These are phyloP conservation scores for Chaetops frenatus DNA, from an alignment of 2,113 vertebrate genomes.

Conservation along the genomic window DNA sequence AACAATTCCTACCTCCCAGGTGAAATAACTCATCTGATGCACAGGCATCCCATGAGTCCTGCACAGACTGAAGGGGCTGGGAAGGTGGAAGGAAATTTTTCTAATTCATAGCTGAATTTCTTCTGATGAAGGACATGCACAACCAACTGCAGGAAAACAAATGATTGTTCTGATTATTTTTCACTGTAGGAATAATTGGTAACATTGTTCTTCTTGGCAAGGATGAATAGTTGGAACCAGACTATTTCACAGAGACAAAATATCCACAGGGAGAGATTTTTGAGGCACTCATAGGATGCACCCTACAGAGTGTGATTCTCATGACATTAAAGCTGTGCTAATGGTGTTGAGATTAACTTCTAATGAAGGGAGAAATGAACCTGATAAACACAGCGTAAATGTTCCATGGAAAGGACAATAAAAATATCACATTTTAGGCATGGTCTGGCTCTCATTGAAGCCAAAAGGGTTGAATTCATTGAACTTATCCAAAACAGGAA, in stretches of 20 bases:
- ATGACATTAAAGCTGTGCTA: constrained; percentile 45
- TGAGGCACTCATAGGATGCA: constrained; percentile 54
- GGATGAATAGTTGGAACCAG: constrained; percentile 57
- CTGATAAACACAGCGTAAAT: constrained; percentile 10
- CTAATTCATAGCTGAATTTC: neutral
- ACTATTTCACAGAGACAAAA: constrained; percentile 46
- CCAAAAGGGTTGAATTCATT: neutral
- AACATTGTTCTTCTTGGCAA: constrained; percentile 60
- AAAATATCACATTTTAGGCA: constrained; percentile 20
- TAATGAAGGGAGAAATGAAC: constrained; percentile 9
- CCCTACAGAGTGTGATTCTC: constrained; percentile 58
- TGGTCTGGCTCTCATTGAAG: neutral
- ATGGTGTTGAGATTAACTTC: neutral
- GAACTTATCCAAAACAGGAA: constrained; percentile 30
- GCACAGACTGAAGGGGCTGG: neutral
- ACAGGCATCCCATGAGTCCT: neutral
- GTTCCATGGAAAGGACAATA: neutral
- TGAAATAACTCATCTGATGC: constrained; percentile 20
- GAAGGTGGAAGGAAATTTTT: neutral
- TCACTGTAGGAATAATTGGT: constrained; percentile 55
- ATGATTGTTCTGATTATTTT: constrained; percentile 47
- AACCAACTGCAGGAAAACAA: constrained; percentile 31
- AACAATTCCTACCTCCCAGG: constrained; percentile 53
- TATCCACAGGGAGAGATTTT: constrained; percentile 54
- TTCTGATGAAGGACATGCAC: constrained; percentile 21